Evolutionary conservation across 2,113 vertebrate genomes (phyloP).

Genomic region (Halcyon malimbica): DNA sequence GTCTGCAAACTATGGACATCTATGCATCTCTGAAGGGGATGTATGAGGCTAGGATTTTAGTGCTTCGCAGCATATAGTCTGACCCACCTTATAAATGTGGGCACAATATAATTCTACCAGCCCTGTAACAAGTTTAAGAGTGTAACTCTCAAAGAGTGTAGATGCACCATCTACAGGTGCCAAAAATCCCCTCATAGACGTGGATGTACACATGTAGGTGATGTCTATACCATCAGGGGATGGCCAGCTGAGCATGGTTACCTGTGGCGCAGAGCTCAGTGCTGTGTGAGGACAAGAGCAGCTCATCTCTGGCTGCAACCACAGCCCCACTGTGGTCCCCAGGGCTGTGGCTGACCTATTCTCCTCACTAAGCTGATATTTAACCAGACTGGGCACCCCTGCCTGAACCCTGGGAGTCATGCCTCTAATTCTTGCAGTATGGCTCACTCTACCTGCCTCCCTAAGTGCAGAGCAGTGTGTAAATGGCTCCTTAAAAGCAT

Average conservation of each 20-base stretch:
- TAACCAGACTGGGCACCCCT: background rate
- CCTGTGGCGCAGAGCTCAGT: background rate
- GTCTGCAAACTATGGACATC: background rate
- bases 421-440: background rate
- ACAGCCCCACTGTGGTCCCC: background rate
- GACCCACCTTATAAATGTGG: fast-evolving
- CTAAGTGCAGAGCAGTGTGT: fast-evolving
- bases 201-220: fast-evolving
- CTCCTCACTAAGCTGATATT: background rate
- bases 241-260: background rate
- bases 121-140: background rate
- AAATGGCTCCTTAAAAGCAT: background rate
- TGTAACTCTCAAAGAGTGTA: background rate
- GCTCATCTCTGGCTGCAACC: background rate
- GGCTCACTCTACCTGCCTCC: background rate
- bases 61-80: background rate
- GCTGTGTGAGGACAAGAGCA: background rate
- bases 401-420: background rate
- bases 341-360: background rate
- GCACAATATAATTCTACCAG: background rate
- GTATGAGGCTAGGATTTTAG: background rate
- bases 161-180: background rate
- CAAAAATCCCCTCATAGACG: background rate
- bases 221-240: background rate
- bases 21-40: background rate